Percentiles rank a stretch among this genome's conserved stretches.
phyloP scores from a whole-genome alignment of 2,888 invertebrate genomes.

The Scaptomyza flava region DNA sequence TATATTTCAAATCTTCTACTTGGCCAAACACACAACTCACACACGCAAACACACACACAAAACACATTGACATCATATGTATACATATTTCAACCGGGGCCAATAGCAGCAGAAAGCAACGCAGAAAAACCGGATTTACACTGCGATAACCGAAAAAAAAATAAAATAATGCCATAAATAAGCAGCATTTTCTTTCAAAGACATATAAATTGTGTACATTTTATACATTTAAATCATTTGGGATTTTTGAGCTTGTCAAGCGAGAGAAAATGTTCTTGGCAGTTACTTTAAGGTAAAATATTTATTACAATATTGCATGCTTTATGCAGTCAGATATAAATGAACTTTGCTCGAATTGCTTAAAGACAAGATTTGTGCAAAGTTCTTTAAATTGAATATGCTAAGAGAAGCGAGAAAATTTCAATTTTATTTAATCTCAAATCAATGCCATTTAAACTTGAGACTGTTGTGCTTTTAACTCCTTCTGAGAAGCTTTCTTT shows the following conservation, averaged over 20 bases:
- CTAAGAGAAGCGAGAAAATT: too few relatives aligned
- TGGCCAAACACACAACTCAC: constrained; percentile 42
- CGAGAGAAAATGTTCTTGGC: background rate
- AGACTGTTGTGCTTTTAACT: background rate
- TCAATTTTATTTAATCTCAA: background rate
- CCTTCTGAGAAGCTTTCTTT: background rate
- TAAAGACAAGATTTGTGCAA: background rate
- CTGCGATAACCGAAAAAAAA: constrained; percentile 41
- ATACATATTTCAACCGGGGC: constrained; percentile 40
- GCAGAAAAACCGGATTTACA: constrained; percentile 38
- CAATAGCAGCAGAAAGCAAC: constrained; percentile 24
- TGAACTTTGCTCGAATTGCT: background rate
- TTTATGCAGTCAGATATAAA: background rate
- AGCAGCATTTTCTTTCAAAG: constrained; percentile 5
- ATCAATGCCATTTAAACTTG: background rate
- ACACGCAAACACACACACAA: background rate
- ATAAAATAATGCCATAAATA: constrained; percentile 22
- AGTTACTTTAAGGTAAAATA: background rate
- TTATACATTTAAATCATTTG: constrained; percentile 3
- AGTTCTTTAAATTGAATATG: background rate
- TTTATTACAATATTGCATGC: constrained; percentile 4
- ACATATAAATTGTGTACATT: background rate
- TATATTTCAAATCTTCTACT: constrained; percentile 28
- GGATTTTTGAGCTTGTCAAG: constrained; percentile 10
- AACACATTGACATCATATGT: background rate